A percentile compares a stretch with the other conserved stretches of the same genome.
phyloP scores from a whole-genome alignment of 2,113 vertebrate species.

The Bubo blakistoni region DNA sequence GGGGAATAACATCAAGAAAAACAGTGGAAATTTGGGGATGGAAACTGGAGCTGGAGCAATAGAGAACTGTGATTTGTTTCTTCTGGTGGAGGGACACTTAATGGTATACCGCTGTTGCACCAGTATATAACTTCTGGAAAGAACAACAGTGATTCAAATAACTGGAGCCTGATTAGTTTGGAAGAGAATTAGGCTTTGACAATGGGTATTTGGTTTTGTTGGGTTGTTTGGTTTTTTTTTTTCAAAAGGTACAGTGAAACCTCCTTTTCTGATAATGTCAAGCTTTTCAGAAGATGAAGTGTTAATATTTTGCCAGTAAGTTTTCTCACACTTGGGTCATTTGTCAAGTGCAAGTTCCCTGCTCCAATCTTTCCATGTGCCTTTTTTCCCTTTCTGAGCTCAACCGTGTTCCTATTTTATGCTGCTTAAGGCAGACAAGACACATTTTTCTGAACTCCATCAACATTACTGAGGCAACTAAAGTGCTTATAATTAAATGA shows the following conservation, averaged over 20 bases:
- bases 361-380: background rate
- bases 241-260: background rate
- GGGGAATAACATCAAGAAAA: background rate
- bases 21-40: background rate
- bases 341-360: background rate
- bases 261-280: background rate
- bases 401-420: background rate
- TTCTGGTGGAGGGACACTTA: background rate
- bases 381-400: background rate
- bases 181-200: background rate
- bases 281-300: background rate
- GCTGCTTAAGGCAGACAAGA: background rate
- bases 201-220: background rate
- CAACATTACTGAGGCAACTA: background rate
- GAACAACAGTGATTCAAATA: background rate
- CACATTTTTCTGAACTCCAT: background rate
- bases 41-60: background rate
- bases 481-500: conserved; percentile 17
- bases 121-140: background rate
- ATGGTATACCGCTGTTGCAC: background rate
- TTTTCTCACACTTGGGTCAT: background rate
- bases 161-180: background rate
- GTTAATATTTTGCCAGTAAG: background rate
- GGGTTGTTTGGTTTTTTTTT: background rate
- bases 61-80: background rate